phyloP scores from a whole-genome alignment of 2,797 vertebrate genomes.

The Chiloscyllium punctatum region DNA sequence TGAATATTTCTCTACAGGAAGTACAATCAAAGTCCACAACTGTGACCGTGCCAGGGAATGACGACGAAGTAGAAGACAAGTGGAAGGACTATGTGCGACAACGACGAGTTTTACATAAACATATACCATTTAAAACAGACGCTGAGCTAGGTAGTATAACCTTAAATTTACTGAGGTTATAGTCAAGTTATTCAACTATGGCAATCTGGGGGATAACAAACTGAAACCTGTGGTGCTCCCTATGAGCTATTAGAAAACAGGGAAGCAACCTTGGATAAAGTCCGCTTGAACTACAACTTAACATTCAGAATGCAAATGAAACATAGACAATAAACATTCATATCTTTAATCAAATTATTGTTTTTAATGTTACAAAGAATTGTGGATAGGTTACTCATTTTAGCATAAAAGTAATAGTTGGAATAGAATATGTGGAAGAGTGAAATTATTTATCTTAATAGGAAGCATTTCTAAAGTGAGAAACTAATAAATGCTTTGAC shows the following conservation, averaged over 20 bases:
- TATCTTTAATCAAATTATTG: not conserved
- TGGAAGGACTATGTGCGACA: not conserved
- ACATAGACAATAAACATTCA: not conserved
- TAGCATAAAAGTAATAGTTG: too few relatives aligned
- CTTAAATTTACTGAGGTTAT: not conserved
- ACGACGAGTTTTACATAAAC: not conserved
- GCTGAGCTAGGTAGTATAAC: slow-evolving; percentile 13
- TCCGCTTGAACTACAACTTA: not conserved
- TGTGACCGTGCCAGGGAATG: not conserved
- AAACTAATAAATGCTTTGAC: too few relatives aligned
- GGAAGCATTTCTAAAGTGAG: too few relatives aligned
- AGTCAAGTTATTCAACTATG: not conserved
- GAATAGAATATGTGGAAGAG: too few relatives aligned
- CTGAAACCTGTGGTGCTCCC: not conserved
- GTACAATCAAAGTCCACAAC: not conserved
- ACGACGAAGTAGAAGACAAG: not conserved
- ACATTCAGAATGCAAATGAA: not conserved
- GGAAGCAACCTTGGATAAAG: not conserved
- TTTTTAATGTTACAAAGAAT: too few relatives aligned
- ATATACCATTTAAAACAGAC: not conserved
- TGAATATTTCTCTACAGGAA: slow-evolving; percentile 22
- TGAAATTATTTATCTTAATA: too few relatives aligned
- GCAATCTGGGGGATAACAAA: not conserved
- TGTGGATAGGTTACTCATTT: too few relatives aligned
- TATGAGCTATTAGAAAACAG: not conserved